Conservation (phyloP, 2,888 invertebrate species). For the Xanthia icteritia region DNA sequence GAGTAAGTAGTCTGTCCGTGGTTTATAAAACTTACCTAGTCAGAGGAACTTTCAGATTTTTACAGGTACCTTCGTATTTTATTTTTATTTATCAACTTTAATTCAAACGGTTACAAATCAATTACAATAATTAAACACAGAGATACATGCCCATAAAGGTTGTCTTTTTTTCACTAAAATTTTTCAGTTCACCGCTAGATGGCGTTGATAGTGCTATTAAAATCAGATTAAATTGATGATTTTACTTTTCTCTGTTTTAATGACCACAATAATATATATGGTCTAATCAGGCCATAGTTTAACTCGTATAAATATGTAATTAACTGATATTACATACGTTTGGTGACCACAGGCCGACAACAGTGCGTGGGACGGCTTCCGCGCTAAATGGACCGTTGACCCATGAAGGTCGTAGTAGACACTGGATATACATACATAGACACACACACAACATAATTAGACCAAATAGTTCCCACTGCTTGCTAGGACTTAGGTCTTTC, state of each 20-base stretch:
- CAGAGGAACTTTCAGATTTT: not conserved
- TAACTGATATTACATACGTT: not conserved
- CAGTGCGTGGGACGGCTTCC: slow-evolving; percentile 42
- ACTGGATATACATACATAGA: not conserved
- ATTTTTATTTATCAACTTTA: no score
- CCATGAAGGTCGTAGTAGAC: slow-evolving; percentile 29
- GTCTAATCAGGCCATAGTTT: not conserved
- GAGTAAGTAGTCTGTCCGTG: not conserved
- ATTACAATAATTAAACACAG: no score
- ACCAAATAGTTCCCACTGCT: not conserved
- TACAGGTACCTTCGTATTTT: no score
- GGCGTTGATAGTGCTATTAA: not conserved
- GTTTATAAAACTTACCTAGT: not conserved
- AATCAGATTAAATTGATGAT: not conserved
- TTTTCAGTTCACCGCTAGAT: slow-evolving; percentile 4
- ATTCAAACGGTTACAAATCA: no score
- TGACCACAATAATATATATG: not conserved
- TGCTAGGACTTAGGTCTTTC: not conserved
- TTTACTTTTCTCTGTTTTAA: not conserved
- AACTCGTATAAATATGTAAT: not conserved
- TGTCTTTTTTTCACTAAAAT: no score
- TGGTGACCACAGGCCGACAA: slow-evolving; percentile 1
- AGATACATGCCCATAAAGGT: no score
- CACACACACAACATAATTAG: not conserved
- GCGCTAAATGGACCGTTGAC: slow-evolving; percentile 39